A percentile compares a stretch with the other conserved stretches of the same genome.
These are phyloP conservation scores for Cybosia mesomella DNA, from an alignment of 2,888 invertebrate species.

Conservation along the genomic window DNA sequence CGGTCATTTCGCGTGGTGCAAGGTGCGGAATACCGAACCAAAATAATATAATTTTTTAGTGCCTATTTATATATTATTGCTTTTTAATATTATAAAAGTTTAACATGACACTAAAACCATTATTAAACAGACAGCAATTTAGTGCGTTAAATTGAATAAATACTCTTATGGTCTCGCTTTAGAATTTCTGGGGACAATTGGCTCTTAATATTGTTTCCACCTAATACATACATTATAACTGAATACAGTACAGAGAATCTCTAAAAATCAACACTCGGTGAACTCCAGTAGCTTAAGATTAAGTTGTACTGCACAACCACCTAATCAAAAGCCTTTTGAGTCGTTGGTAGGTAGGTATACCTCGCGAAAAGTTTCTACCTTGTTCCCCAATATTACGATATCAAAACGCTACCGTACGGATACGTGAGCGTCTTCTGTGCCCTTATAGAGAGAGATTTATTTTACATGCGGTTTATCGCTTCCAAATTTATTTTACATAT, in stretches of 20 bases:
- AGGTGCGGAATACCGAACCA: slow-evolving; percentile 38
- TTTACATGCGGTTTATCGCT: slow-evolving; percentile 52
- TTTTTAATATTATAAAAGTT: neutral
- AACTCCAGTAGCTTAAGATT: neutral
- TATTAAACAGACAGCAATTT: neutral
- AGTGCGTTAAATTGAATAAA: too few species aligned
- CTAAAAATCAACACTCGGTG: neutral
- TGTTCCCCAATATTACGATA: slow-evolving; percentile 40
- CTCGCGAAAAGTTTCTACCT: slow-evolving; percentile 19
- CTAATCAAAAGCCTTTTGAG: neutral
- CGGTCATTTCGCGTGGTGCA: slow-evolving; percentile 58
- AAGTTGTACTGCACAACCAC: neutral
- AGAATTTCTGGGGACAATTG: too few species aligned
- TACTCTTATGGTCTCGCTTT: too few species aligned
- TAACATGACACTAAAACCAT: neutral
- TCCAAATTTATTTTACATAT: slow-evolving; percentile 40
- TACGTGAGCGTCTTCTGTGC: slow-evolving; percentile 54
- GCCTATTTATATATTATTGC: neutral
- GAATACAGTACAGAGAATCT: neutral
- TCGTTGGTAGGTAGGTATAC: neutral
- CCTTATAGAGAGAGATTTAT: slow-evolving; percentile 59
- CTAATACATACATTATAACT: too few species aligned
- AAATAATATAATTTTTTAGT: neutral
- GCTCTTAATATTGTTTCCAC: too few species aligned
- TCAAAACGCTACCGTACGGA: slow-evolving; percentile 57